Evolutionary conservation across 2,888 invertebrate genomes (phyloP), one percentile per base, ranked within the genome.

Genomic region (Galerucella calmariensis): DNA sequence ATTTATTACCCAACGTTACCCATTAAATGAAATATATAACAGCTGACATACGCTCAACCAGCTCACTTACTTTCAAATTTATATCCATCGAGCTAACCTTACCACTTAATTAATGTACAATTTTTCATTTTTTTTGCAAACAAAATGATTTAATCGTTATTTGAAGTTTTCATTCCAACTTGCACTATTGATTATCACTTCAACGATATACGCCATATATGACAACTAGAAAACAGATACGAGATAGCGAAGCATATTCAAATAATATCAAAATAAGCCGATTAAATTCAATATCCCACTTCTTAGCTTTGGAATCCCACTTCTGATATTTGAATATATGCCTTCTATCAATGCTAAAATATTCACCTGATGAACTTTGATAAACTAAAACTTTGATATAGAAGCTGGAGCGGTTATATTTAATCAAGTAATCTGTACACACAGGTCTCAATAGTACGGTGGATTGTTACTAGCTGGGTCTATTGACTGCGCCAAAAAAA

Each of bases 201-300:
- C 16, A 20, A 16, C 2, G n/a, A 27, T 27, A 27, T 27, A 27
- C 1, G 27, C 51, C 6, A 6, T 8, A 56, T 10, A 56, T 56
- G 20, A 56, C 20, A 20, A 10, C 16, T 12, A 62, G n/a, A 41
- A 41, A 16, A n/a, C 35, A 41, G 61, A 62, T n/a, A 10, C 35
- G 63, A 66, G 58, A 66, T 41, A 53, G 27, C 67, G 46, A 66
- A 46, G 53, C 56, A 44, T 24, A 58, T 65, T 58, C 74, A 63
- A 53, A 71, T 35, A 35, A 35, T 74, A 67, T 71, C 74, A 70
- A 74, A 74, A 74, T 70, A 67, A 66, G 67, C 71, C 70, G 70
- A 67, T 74, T 71, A 63, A 74, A 48, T 74, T 74, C 70, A 71
- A 71, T 74, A 74, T 67, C 67, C 67, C 74, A 74, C 72, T 75